Percentiles rank a stretch among this genome's conserved stretches.
phyloP scores from a whole-genome alignment of 2,797 vertebrate genomes.

The Cryptoblepharus egeriae region DNA sequence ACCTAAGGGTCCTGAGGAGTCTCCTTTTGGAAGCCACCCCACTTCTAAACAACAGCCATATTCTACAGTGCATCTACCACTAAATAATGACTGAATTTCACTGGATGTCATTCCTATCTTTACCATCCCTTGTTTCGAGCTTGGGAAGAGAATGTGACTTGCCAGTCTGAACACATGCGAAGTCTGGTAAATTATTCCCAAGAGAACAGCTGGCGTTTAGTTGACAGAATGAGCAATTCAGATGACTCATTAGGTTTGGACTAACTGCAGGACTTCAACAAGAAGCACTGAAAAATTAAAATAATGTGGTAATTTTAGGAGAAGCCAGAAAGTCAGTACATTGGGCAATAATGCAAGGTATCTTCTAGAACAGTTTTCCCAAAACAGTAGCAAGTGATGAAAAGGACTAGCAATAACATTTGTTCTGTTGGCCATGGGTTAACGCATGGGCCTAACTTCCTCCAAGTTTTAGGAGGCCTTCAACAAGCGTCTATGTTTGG shows the following conservation, averaged over 20 bases:
- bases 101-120: background rate
- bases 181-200: conserved; percentile 11
- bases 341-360: background rate
- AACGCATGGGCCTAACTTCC: too few species aligned
- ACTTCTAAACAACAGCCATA: background rate
- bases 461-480: too few species aligned
- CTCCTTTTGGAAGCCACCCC: background rate
- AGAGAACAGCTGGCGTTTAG: conserved; percentile 36
- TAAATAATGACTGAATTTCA: background rate
- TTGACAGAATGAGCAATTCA: conserved; percentile 31
- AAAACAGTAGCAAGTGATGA: background rate
- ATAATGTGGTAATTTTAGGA: background rate
- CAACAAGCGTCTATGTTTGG: too few species aligned
- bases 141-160: conserved; percentile 13
- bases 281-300: conserved; percentile 20
- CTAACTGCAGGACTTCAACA: conserved; percentile 8
- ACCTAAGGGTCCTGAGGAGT: background rate
- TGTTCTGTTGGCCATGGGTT: too few species aligned
- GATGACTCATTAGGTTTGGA: conserved; percentile 34
- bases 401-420: background rate
- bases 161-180: background rate
- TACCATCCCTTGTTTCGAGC: conserved; percentile 15
- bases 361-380: background rate
- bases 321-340: background rate
- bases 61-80: background rate